Conservation (phyloP, 1,140 invertebrate genomes). For the Melanaphis sacchari region DNA sequence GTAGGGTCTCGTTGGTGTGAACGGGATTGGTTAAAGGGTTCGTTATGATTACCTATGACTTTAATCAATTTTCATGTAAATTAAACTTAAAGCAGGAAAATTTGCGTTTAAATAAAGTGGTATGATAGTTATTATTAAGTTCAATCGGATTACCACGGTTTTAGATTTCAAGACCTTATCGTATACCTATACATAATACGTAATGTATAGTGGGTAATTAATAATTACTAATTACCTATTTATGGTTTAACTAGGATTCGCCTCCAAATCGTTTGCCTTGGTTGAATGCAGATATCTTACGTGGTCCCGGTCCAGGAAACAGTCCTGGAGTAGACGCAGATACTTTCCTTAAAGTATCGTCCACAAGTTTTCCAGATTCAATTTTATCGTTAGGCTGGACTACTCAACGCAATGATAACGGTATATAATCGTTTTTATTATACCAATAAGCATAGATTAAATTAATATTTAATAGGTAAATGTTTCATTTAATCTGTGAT, state of each 20-base stretch:
- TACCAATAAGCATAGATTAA: not conserved
- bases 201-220: not conserved
- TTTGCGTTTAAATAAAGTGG: too few species aligned
- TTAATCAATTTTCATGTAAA: too few species aligned
- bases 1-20: too few species aligned
- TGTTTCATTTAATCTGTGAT: not conserved
- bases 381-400: slow-evolving; percentile 89
- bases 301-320: slow-evolving; percentile 75
- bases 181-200: too few species aligned
- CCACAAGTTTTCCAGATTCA: slow-evolving; percentile 70
- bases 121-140: too few species aligned
- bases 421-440: not conserved
- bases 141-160: too few species aligned
- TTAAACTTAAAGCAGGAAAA: too few species aligned
- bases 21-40: too few species aligned
- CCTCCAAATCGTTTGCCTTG: slow-evolving; percentile 72
- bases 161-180: too few species aligned
- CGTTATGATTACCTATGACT: too few species aligned
- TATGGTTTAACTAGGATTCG: not conserved
- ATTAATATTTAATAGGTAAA: not conserved
- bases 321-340: slow-evolving; percentile 72
- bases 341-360: slow-evolving; percentile 70
- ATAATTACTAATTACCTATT: not conserved
- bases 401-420: slow-evolving; percentile 64
- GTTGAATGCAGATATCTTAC: slow-evolving; percentile 87